Percentiles rank a stretch among this genome's conserved stretches.
Evolutionary conservation across 53 echinoderm and acorn worm genomes (phyloP).

Genomic region (Echinometra lucunter): DNA sequence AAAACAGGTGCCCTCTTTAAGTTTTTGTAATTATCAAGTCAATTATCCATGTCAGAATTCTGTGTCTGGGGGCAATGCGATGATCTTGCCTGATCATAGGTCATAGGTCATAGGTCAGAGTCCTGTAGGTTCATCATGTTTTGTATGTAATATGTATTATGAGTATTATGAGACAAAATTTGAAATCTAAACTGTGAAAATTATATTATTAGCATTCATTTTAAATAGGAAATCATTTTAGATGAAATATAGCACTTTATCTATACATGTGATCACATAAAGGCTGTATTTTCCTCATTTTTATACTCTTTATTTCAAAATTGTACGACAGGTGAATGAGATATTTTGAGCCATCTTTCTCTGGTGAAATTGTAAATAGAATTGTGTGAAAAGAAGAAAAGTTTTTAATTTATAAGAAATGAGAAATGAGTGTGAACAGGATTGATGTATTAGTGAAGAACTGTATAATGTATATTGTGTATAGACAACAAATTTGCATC

Average conservation of each 20-base stretch:
- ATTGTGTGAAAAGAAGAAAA: slow-evolving; percentile 7
- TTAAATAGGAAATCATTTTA: background rate
- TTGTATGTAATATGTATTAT: background rate
- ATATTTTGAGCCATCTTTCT: slow-evolving; percentile 68
- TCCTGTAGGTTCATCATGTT: background rate
- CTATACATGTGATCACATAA: slow-evolving; percentile 21
- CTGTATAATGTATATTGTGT: slow-evolving; percentile 35
- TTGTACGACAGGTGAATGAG: slow-evolving; percentile 29
- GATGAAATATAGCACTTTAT: slow-evolving; percentile 19
- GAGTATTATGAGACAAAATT: background rate
- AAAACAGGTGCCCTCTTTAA: background rate
- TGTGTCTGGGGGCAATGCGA: background rate
- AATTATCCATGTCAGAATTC: background rate
- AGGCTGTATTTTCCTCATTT: slow-evolving; percentile 34
- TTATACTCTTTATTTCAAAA: background rate
- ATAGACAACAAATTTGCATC: slow-evolving; percentile 33
- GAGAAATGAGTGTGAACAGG: slow-evolving; percentile 26
- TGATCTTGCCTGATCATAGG: background rate
- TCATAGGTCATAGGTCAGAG: background rate
- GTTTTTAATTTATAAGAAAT: slow-evolving; percentile 48
- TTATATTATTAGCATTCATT: slow-evolving; percentile 12
- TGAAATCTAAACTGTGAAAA: background rate
- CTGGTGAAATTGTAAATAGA: slow-evolving; percentile 63
- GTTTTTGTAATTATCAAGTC: background rate
- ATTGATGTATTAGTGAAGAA: background rate